These are phyloP conservation scores for Papilio helenus DNA, from an alignment of 1,140 invertebrate genomes.

Conservation along the genomic window DNA sequence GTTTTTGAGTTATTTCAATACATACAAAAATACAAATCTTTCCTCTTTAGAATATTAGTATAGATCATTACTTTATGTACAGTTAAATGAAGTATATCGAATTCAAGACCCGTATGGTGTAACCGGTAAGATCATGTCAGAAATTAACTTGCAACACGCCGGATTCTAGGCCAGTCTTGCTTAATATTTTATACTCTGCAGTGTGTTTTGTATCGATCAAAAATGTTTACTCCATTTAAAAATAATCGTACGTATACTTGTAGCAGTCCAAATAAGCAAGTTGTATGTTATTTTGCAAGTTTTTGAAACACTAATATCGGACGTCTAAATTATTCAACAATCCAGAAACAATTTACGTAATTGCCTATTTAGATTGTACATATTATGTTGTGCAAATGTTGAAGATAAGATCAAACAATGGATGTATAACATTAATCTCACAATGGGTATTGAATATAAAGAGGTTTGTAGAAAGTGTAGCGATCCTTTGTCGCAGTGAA, in stretches of 20 bases:
- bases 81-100: conserved; percentile 20
- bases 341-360: conserved; percentile 12
- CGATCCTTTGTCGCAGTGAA: conserved; percentile 73
- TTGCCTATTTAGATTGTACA: conserved; percentile 46
- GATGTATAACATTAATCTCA: conserved; percentile 44
- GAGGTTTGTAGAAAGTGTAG: conserved; percentile 63
- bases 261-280: not conserved
- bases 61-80: not conserved
- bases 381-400: conserved; percentile 39
- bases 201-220: conserved; percentile 14
- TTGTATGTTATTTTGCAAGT: conserved; percentile 1
- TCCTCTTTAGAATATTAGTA: too few relatives aligned
- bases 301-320: conserved; percentile 4
- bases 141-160: conserved; percentile 30
- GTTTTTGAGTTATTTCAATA: too few relatives aligned
- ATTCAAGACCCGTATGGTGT: conserved; percentile 29
- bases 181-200: conserved; percentile 7
- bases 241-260: not conserved
- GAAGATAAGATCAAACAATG: conserved; percentile 51
- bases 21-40: too few relatives aligned
- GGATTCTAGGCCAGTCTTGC: conserved; percentile 34
- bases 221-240: not conserved
- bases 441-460: conserved; percentile 59
- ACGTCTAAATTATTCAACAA: conserved; percentile 13
- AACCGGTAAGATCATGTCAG: conserved; percentile 26